Base-by-base conservation (phyloP, 1,140 invertebrate genomes). In the Venturia canescens region DNA sequence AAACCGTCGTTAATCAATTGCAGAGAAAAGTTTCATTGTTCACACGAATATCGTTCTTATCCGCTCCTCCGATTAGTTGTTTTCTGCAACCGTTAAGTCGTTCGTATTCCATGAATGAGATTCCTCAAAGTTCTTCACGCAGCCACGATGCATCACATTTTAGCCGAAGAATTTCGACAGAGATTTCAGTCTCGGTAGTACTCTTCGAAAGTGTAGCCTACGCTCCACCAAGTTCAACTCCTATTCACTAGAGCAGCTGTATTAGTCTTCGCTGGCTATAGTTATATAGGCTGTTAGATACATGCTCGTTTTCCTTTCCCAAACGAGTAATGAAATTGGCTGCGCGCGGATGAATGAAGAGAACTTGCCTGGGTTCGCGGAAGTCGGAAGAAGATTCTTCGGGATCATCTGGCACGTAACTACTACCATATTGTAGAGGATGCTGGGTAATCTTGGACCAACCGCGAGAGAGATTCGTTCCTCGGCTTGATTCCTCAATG, bases 301-400 rank as follows among this genome's bases (percentile, higher is more conserved):
- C 72, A 2, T 21, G 50, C 53, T 76, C 72, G 50, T 76, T 76
- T 76, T 60, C 29, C 71, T 74, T 53, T 74, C 71, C n/a, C 27
- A 60, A 76, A 60, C 72, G 72, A 31, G 53, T 76, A 76, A 76
- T 76, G 50, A 76, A 76, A 76, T 76, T 76, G 72, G 50, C 23
- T 63, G 60, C 27, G 60, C 27, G 53, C 50, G 72, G 53, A 29
- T 76, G 53, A 76, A 76, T 76, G 27, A 76, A 60, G 53, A 76
- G 26, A 63, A 63, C 60, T 23, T 26, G 4, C 72, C 21, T 29
- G 72, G 23, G 44, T 48, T 50, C 26, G 18, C 48, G 71, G 26
- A 57, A 50, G 44, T 57, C 71, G 53, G 31, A 18, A 60, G 72
- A 76, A 76, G 27, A 63, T 60, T 34, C 72, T 60, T 76, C 72